A percentile compares a stretch with the other conserved stretches of the same genome.
Evolutionary conservation across 2,113 vertebrate genomes (phyloP).

Genomic region (Pterocles burchelli): DNA sequence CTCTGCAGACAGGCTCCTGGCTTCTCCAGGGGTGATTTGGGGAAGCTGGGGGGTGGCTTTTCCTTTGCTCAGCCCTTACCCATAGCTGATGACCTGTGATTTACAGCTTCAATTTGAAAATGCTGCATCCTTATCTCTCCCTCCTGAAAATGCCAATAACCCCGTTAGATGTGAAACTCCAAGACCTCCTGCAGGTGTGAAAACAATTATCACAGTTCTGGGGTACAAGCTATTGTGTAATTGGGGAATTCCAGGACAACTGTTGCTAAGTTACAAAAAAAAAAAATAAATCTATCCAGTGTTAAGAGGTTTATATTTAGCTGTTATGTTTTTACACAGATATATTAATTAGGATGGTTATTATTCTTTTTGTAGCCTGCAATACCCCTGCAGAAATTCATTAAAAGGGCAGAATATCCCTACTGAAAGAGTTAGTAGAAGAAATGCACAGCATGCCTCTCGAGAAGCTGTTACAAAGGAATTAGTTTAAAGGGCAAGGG

Average conservation of each 20-base stretch:
- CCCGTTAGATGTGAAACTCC: constrained; percentile 30
- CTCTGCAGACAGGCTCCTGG: neutral
- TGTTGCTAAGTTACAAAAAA: constrained; percentile 39
- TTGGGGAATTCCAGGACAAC: constrained; percentile 69
- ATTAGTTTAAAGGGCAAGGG: constrained; percentile 82
- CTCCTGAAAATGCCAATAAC: neutral
- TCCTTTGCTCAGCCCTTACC: neutral
- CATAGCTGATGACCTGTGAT: neutral
- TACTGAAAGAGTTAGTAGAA: constrained; percentile 74
- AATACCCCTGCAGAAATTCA: constrained; percentile 63
- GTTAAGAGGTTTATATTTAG: constrained; percentile 25
- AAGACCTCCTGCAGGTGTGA: constrained; percentile 19
- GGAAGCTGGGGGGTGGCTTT: neutral
- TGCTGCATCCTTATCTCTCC: neutral
- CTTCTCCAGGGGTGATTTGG: neutral
- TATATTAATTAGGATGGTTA: constrained; percentile 31
- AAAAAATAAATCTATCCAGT: constrained; percentile 30
- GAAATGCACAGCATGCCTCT: constrained; percentile 84
- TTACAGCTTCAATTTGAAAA: neutral
- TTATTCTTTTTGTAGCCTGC: constrained; percentile 54
- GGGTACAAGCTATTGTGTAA: constrained; percentile 38
- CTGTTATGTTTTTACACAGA: constrained; percentile 35
- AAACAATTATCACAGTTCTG: constrained; percentile 22
- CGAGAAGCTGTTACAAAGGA: constrained; percentile 81
- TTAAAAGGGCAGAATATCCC: constrained; percentile 54